Conservation (phyloP, 2,888 invertebrate species). For the Campoplex capitator region DNA sequence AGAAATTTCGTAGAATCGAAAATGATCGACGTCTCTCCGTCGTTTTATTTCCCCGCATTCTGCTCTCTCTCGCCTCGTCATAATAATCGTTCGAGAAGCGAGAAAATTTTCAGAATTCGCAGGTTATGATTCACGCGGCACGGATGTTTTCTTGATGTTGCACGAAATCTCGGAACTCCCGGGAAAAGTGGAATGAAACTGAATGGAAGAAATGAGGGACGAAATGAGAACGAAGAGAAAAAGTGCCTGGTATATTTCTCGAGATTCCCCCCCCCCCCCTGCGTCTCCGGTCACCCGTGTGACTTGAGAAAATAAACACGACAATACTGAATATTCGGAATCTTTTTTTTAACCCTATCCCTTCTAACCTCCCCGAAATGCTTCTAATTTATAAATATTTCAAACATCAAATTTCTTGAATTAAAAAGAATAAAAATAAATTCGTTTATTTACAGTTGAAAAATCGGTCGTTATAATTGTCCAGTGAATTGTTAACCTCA, state of each 20-base stretch:
- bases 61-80: background rate
- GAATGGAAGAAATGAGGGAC: background rate
- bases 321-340: conserved; percentile 16
- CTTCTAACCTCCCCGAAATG: background rate
- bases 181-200: conserved; percentile 17
- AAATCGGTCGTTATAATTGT: background rate
- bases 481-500: background rate
- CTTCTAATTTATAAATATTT: conserved; percentile 3
- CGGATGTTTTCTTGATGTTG: conserved; percentile 9
- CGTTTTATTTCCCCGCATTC: background rate
- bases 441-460: background rate
- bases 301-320: conserved; percentile 71
- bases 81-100: conserved; percentile 14
- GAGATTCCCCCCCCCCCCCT: background rate
- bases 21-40: conserved; percentile 45
- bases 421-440: background rate
- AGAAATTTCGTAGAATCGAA: conserved; percentile 53
- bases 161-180: conserved; percentile 39
- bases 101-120: conserved; percentile 53
- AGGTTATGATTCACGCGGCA: conserved; percentile 40
- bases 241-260: conserved; percentile 6
- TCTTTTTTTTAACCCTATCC: background rate
- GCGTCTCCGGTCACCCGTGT: conserved; percentile 6
- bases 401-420: background rate
- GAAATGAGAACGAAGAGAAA: conserved; percentile 6